Evolutionary conservation across 2,113 vertebrate species (phyloP).

Genomic region (Gallinago media): DNA sequence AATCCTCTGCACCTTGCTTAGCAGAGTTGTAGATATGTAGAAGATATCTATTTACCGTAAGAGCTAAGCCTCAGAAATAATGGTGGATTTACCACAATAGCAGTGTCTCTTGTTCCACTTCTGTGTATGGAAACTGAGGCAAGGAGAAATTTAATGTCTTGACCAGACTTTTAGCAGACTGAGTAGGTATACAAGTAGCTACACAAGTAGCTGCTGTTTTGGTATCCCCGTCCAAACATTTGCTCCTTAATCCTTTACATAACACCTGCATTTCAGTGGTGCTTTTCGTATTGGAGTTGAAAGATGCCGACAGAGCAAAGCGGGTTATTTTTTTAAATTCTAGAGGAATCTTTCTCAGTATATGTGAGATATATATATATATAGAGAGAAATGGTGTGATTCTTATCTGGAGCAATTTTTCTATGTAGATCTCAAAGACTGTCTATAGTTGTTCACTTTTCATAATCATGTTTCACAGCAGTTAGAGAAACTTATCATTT

Average conservation of each 20-base stretch:
- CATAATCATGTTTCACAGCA: neutral
- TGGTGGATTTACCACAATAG: neutral
- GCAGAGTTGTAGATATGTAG: neutral
- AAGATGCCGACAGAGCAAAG: neutral
- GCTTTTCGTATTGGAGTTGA: neutral
- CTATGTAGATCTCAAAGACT: neutral
- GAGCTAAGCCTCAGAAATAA: neutral
- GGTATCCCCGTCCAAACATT: neutral
- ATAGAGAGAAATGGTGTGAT: neutral
- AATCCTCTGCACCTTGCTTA: neutral
- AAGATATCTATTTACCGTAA: neutral
- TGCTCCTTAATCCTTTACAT: neutral
- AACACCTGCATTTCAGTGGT: neutral
- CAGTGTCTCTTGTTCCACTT: neutral
- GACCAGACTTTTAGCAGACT: neutral
- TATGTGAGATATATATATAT: neutral
- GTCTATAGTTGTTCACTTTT: neutral
- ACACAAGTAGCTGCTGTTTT: neutral
- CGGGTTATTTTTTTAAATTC: neutral
- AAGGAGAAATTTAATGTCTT: neutral
- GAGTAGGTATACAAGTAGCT: neutral
- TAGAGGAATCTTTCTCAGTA: neutral
- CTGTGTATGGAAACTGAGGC: neutral
- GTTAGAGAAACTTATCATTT: neutral
- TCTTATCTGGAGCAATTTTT: neutral